Base-by-base conservation (phyloP, 2,888 invertebrate genomes). In the Crematogaster levior region DNA sequence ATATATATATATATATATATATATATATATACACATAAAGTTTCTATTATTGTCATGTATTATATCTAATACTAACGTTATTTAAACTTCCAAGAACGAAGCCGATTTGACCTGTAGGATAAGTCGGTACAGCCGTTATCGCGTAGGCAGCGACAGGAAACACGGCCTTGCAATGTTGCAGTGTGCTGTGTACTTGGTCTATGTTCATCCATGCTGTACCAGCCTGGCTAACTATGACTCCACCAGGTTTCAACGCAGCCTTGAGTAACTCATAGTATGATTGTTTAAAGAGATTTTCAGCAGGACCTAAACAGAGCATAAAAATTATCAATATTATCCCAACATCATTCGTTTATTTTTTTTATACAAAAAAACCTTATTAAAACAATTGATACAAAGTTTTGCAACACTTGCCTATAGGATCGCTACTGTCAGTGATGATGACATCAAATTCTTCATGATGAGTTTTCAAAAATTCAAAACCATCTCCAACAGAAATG, bases 381-480 rank as follows among this genome's bases (percentile, higher is more conserved):
- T 51, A 10, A 51, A 18, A n/a, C 6, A 18, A 53, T 7, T 24
- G 10, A 5, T 51, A 9, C 12, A n/a, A 46, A 7, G 3, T 34
- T 51, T n/a, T 24, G 18, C 56, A n/a, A 34, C 60, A 88, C 92
- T 93, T 92, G 95, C 99, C 99, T 40, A 99, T 96, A 0, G 99
- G 99, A 95, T 99, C 99, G 56, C 99, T 99, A 86, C 99, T 99
- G 94, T 99, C 99, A 0, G 99, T 99, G 80, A 99, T 99, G 87
- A 99, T 99, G 60, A 99, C 98, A 95, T 99, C 99, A 94, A 98
- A 99, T 94, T 98, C 97, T 56, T 96, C 96, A 81, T 96, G 95
- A 93, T 99, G 97, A 73, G 97, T 96, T 91, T 97, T 97, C 96
- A 99, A 97, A 94, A 98, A 99, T 90, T 98, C 97, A 93, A 99